Evolutionary conservation across 2,888 invertebrate genomes (phyloP).

Genomic region (Notodonta ziczac): DNA sequence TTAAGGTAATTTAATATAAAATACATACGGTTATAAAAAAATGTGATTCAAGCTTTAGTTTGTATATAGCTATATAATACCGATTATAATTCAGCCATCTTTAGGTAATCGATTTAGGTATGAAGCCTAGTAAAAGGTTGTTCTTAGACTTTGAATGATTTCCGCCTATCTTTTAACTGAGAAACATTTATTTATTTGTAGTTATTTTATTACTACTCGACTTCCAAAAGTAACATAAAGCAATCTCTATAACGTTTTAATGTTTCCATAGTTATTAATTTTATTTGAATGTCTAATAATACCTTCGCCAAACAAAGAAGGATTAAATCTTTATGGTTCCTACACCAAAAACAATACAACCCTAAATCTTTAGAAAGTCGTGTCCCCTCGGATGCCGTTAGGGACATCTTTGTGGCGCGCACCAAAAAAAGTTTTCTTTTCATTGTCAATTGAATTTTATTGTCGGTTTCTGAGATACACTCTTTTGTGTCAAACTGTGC

Average conservation of each 20-base stretch:
- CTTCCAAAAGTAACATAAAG: background rate
- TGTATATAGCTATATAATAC: too few species aligned
- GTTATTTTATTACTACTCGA: background rate
- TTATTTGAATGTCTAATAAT: slow-evolving; percentile 21
- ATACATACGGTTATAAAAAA: background rate
- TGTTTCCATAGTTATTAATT: background rate
- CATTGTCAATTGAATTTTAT: slow-evolving; percentile 84
- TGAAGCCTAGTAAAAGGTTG: too few species aligned
- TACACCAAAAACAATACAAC: slow-evolving; percentile 70
- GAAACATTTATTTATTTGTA: too few species aligned
- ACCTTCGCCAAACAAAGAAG: slow-evolving; percentile 36
- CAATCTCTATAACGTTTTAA: background rate
- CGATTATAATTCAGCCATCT: too few species aligned
- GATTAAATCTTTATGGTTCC: slow-evolving; percentile 61
- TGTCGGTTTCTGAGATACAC: slow-evolving; percentile 80
- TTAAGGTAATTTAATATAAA: background rate
- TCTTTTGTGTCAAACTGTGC: slow-evolving; percentile 81
- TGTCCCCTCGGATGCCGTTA: slow-evolving; percentile 74
- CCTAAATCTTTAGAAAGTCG: slow-evolving; percentile 75
- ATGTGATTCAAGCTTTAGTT: too few species aligned
- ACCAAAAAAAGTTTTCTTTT: slow-evolving; percentile 65
- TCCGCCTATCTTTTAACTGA: too few species aligned
- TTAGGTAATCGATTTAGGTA: too few species aligned
- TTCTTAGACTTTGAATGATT: too few species aligned
- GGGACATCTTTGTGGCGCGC: slow-evolving; percentile 66